Base-by-base conservation (phyloP, 2,888 invertebrate species). In the Drosophila kuntzei region DNA sequence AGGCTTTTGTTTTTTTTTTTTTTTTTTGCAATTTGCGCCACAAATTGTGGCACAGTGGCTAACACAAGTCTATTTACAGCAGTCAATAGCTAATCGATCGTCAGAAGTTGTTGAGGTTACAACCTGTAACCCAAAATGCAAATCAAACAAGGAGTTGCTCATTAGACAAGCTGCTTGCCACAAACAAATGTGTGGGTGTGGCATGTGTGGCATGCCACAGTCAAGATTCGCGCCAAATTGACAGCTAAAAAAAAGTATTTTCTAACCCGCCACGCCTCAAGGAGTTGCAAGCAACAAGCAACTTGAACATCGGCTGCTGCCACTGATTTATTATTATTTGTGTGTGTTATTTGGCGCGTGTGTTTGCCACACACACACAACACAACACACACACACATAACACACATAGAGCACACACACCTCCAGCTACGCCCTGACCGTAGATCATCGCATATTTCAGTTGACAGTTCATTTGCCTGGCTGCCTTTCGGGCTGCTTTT, bases 401-500 rank as follows among this genome's bases (percentile, higher is more conserved):
- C 85, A 70, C 60, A 50, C 34, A 20, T 34, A 22, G 22, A 12
- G 16, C 20, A 50, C 51, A 44, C 54, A 80, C 87, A 71, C 71
- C 70, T 76, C 50, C 58, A 36, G 60, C 47, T 65, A 73, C 82
- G 87, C 87, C 87, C 66, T 49, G 37, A 50, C 62, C 76, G 74
- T 83, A 84, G 70, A 83, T 87, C 83, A 84, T 79, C 66, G 29
- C 71, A 78, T 76, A 76, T 70, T 80, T 67, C 79, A 75, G 84
- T 80, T 85, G 88, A 85, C 84, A 85, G 86, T 85, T 85, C 83
- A 85, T 87, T 87, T 87, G 86, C 70, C 74, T 85, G 50, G 25
- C 25, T 44, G 44, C 44, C 27, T 44, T 27, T 41, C 29, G 11
- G 29, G 9, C 29, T 16, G 8, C 11, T 11, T 39, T 39, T 18